phyloP scores from a whole-genome alignment of 1,140 invertebrate genomes.

The Chionoecetes opilio region DNA sequence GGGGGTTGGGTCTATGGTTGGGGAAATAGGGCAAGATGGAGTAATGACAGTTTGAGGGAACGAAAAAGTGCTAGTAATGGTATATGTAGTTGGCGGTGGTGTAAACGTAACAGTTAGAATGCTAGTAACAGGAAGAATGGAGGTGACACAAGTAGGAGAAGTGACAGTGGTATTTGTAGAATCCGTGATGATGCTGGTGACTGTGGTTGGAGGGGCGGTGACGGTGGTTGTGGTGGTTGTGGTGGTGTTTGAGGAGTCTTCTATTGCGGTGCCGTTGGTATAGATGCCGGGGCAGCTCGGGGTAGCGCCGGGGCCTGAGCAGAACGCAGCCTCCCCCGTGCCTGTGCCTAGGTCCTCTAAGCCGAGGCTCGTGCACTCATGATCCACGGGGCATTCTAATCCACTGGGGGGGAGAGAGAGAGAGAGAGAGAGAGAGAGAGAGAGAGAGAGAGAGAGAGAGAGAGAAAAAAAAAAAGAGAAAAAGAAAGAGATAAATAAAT shows the following conservation, averaged over 20 bases:
- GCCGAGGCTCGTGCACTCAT: not conserved
- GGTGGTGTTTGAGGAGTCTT: not conserved
- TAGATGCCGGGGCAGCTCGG: conserved; percentile 41
- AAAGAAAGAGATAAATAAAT: not conserved
- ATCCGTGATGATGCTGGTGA: not conserved
- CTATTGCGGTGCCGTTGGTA: not conserved
- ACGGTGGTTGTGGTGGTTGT: not conserved
- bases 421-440: not conserved
- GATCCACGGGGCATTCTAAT: conserved; percentile 34
- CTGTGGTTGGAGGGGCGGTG: not conserved
- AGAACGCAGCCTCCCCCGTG: conserved; percentile 58
- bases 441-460: not conserved
- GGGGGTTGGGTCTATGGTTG: not conserved
- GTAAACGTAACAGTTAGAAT: not conserved
- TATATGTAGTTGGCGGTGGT: not conserved
- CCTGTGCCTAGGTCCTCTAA: not conserved
- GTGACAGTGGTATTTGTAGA: not conserved
- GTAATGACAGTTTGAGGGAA: not conserved
- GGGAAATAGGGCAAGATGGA: not conserved
- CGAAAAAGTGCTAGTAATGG: not conserved
- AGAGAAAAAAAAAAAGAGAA: not conserved
- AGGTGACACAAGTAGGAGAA: not conserved
- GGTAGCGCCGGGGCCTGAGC: not conserved
- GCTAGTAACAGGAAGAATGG: not conserved
- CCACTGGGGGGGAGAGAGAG: not conserved